Evolutionary conservation across 2,113 vertebrate species (phyloP).

Genomic region (Xenopus laevis): DNA sequence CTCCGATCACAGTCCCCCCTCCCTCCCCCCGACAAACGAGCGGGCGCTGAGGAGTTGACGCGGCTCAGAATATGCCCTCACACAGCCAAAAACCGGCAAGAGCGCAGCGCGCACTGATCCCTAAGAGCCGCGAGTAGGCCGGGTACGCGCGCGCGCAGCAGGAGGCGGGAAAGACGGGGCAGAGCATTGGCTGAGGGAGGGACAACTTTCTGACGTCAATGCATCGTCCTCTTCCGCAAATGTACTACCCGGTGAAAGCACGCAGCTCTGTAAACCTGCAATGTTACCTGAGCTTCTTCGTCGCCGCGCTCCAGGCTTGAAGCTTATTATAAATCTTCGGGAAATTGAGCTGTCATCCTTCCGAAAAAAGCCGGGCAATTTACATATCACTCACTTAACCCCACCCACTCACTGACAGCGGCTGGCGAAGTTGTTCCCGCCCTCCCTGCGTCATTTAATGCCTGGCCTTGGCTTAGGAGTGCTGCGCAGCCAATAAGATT

Average conservation of each 20-base stretch:
- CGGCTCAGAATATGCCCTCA: conserved; percentile 37
- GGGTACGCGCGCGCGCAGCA: conserved; percentile 40
- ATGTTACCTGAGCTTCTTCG: too few species aligned
- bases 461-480: conserved; percentile 10
- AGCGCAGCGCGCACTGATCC: conserved; percentile 40
- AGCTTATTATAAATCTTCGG: too few species aligned
- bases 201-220: conserved; percentile 12
- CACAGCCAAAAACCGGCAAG: conserved; percentile 16
- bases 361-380: too few species aligned
- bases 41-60: conserved; percentile 40
- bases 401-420: not conserved
- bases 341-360: too few species aligned
- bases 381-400: not conserved
- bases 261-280: too few species aligned
- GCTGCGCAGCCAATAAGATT: not conserved
- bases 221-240: conserved; percentile 4
- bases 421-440: not conserved
- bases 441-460: conserved; percentile 31
- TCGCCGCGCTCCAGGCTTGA: too few species aligned
- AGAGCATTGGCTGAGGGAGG: conserved; percentile 9
- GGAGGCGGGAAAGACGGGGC: conserved; percentile 15
- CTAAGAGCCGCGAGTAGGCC: conserved; percentile 30
- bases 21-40: conserved; percentile 30
- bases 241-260: not conserved
- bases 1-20: conserved; percentile 25